These are phyloP conservation scores for Zaprionus ornatus DNA, from an alignment of 1,140 invertebrate genomes.

Conservation along the genomic window DNA sequence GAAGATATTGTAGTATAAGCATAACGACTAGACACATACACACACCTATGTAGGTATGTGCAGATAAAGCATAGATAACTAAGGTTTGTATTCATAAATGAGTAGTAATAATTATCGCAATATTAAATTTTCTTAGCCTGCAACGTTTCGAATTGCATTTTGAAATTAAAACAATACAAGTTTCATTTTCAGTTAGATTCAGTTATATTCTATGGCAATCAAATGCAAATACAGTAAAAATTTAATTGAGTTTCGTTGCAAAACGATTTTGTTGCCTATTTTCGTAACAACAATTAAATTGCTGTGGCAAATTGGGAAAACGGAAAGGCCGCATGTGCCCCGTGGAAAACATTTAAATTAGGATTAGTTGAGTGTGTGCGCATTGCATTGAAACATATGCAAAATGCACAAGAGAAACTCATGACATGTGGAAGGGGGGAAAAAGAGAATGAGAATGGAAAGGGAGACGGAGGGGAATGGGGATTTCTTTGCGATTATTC, in stretches of 20 bases:
- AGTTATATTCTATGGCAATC: slow-evolving; percentile 68
- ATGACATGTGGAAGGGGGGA: not conserved
- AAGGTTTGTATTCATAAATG: no score
- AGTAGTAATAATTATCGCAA: not conserved
- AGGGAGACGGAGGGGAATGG: not conserved
- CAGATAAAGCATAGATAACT: no score
- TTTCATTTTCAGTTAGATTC: slow-evolving; percentile 53
- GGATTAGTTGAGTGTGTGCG: slow-evolving; percentile 64
- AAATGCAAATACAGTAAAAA: slow-evolving; percentile 47
- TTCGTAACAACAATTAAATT: slow-evolving; percentile 63
- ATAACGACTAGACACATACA: no score
- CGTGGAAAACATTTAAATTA: slow-evolving; percentile 66
- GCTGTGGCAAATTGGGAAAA: not conserved
- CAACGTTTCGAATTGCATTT: not conserved
- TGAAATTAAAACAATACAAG: not conserved
- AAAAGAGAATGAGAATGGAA: slow-evolving; percentile 14
- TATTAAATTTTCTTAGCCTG: slow-evolving; percentile 1
- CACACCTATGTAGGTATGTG: no score
- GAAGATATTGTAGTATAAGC: no score
- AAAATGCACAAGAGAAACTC: slow-evolving; percentile 27
- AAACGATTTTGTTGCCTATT: slow-evolving; percentile 43
- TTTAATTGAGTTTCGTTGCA: slow-evolving; percentile 74
- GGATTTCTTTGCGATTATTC: slow-evolving; percentile 7
- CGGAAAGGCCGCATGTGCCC: slow-evolving; percentile 9
- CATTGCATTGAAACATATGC: slow-evolving; percentile 57